A percentile compares a stretch with the other conserved stretches of the same genome.
These are phyloP conservation scores for Dryoscopus gambensis DNA, from an alignment of 2,113 vertebrate genomes.

Conservation along the genomic window DNA sequence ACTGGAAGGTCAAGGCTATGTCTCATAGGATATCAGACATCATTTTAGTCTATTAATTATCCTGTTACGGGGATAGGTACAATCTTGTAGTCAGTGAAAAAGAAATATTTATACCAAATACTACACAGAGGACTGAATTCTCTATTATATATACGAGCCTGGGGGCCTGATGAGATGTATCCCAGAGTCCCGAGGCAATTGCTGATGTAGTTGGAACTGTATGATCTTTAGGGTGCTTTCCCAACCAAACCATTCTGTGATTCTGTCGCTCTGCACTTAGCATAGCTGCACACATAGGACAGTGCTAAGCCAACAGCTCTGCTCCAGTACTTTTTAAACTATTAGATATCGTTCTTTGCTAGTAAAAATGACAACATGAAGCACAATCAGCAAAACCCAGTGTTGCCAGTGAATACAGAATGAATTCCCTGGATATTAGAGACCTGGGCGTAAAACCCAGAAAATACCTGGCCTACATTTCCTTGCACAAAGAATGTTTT, in stretches of 20 bases:
- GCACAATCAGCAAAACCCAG: background rate
- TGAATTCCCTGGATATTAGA: background rate
- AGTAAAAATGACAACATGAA: background rate
- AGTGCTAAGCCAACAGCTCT: background rate
- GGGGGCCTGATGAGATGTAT: accelerated
- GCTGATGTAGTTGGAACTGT: background rate
- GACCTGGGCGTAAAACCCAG: background rate
- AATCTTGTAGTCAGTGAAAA: background rate
- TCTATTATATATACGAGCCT: background rate
- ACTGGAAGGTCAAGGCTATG: background rate
- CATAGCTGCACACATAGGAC: accelerated
- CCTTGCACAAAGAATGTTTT: background rate
- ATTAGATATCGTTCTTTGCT: background rate
- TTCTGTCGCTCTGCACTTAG: background rate
- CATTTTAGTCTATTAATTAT: background rate
- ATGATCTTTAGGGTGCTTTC: background rate
- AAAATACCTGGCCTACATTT: background rate
- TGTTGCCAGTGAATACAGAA: background rate
- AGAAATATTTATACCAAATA: background rate
- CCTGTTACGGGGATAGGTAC: background rate
- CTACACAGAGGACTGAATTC: background rate
- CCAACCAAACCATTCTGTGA: background rate
- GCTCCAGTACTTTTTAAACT: background rate
- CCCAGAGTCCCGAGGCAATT: background rate
- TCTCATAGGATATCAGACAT: background rate